These are phyloP conservation scores for Lepidurus apus DNA, from an alignment of 1,140 invertebrate species.

Conservation along the genomic window DNA sequence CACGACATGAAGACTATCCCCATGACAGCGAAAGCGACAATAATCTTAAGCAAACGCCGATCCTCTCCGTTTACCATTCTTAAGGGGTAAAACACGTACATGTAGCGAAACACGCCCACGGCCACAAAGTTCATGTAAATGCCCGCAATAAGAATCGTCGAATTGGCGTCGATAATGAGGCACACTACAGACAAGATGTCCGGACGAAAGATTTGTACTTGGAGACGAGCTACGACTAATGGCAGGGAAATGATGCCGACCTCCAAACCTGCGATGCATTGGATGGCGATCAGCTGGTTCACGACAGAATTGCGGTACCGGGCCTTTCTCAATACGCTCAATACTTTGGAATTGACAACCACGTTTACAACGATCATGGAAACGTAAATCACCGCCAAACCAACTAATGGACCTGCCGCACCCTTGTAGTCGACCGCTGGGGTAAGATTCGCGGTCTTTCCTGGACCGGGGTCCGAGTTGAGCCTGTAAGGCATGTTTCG, in stretches of 20 bases:
- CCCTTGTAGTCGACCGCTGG: background rate
- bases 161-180: background rate
- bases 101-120: background rate
- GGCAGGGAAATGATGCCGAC: background rate
- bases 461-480: background rate
- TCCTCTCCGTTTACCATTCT: background rate
- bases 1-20: background rate
- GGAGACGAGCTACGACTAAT: background rate
- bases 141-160: background rate
- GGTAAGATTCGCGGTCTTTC: background rate
- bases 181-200: background rate
- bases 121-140: background rate
- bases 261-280: background rate
- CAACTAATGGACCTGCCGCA: background rate
- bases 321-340: background rate
- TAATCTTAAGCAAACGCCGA: background rate
- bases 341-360: background rate
- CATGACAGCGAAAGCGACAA: background rate
- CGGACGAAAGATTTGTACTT: background rate
- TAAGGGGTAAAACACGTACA: background rate
- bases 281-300: background rate
- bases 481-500: background rate
- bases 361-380: background rate
- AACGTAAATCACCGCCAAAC: background rate
- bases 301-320: background rate